phyloP scores from a whole-genome alignment of 2,113 vertebrate species.

The Falco punctatus region DNA sequence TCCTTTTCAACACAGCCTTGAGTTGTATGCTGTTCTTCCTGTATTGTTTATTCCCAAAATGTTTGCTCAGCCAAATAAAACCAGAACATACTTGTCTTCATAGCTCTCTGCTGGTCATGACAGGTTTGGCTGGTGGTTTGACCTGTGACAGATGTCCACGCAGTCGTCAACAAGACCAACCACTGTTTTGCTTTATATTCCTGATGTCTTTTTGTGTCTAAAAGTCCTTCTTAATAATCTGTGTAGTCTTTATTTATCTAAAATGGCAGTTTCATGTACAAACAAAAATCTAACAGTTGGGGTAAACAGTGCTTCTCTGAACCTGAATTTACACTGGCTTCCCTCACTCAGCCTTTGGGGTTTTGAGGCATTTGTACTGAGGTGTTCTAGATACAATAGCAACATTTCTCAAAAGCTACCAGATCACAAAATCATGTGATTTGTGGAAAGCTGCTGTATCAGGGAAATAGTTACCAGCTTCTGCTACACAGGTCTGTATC shows the following conservation, averaged over 20 bases:
- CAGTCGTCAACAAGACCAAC: conserved; percentile 22
- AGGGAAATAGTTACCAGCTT: neutral
- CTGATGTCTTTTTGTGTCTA: neutral
- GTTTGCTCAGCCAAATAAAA: neutral
- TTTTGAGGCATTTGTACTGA: neutral
- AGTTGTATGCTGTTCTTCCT: neutral
- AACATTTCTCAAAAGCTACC: neutral
- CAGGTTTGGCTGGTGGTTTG: conserved; percentile 36
- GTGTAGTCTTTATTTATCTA: neutral
- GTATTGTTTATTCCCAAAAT: neutral
- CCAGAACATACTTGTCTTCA: neutral
- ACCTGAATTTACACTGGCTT: neutral
- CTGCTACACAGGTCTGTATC: neutral
- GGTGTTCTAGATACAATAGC: neutral
- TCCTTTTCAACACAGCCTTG: neutral
- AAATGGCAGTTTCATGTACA: neutral
- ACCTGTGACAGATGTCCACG: conserved; percentile 46
- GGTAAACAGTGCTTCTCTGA: neutral
- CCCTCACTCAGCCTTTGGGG: neutral
- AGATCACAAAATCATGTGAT: neutral
- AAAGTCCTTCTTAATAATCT: neutral
- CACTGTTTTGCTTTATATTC: conserved; percentile 23
- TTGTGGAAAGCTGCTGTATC: neutral
- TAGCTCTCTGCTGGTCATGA: neutral
- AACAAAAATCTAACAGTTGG: neutral